Conservation (phyloP, 2,113 vertebrate species). For the Hyperopisus bebe region DNA sequence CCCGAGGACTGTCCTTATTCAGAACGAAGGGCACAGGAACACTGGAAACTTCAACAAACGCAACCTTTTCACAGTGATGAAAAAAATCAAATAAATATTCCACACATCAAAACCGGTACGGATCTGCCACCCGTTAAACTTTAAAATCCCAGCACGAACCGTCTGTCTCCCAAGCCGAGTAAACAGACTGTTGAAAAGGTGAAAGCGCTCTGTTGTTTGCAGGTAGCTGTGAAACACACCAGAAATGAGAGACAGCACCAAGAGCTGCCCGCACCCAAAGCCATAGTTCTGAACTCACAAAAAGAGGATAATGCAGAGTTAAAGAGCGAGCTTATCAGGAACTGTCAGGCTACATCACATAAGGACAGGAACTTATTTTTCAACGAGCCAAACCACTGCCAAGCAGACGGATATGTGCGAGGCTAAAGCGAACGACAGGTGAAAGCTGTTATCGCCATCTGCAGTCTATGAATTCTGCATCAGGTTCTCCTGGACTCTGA, state of each 20-base stretch:
- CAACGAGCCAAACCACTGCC: neutral
- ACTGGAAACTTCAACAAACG: neutral
- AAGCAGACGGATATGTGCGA: neutral
- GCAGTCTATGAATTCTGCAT: conserved; percentile 32
- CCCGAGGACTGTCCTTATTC: neutral
- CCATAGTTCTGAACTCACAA: neutral
- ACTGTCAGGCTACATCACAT: neutral
- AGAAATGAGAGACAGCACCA: neutral
- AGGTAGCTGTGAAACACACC: neutral
- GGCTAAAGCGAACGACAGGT: conserved; percentile 32
- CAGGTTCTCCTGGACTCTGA: conserved; percentile 47
- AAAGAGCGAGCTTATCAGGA: neutral
- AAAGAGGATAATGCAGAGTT: neutral
- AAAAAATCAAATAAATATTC: neutral
- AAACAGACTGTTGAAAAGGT: conserved; percentile 4
- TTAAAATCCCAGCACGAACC: neutral
- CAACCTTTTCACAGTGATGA: neutral
- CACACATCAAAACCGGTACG: neutral
- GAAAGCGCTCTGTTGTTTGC: neutral
- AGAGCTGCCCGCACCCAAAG: neutral
- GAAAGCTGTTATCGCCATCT: conserved; percentile 32
- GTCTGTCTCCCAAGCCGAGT: neutral
- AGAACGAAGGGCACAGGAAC: neutral
- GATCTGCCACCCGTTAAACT: conserved; percentile 1
- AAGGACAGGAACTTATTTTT: neutral